These are phyloP conservation scores for Rhadinocentrus ornatus DNA, from an alignment of 2,797 vertebrate species.

Conservation along the genomic window DNA sequence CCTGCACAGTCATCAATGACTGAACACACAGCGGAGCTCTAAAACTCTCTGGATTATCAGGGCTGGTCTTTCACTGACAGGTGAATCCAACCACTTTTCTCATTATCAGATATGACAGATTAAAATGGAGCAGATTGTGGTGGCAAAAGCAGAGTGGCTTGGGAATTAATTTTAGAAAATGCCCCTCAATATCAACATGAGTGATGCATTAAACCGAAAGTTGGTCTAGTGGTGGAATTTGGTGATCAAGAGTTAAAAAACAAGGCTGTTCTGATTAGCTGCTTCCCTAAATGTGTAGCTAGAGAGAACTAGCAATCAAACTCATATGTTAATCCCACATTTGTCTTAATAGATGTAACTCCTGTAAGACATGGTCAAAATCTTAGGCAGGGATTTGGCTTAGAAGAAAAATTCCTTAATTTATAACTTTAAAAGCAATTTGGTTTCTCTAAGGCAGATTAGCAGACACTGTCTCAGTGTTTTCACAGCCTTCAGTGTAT, in stretches of 20 bases:
- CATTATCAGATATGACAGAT: conserved; percentile 52
- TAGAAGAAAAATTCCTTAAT: conserved; percentile 15
- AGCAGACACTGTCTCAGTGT: conserved; percentile 16
- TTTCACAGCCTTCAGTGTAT: conserved; percentile 26
- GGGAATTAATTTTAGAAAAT: conserved; percentile 41
- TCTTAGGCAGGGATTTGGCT: conserved; percentile 5
- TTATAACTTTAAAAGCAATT: conserved; percentile 11
- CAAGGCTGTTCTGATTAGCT: not conserved
- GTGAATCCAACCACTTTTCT: conserved; percentile 38
- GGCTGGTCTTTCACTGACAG: conserved; percentile 39
- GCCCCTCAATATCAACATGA: conserved; percentile 25
- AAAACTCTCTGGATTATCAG: conserved; percentile 58
- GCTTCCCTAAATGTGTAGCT: not conserved
- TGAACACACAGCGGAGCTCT: conserved; percentile 64
- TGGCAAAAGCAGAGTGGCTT: conserved; percentile 30
- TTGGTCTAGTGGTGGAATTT: conserved; percentile 12
- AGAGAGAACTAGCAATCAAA: not conserved
- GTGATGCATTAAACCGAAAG: conserved; percentile 33
- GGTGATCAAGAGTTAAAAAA: conserved; percentile 11
- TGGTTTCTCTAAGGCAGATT: conserved; percentile 29
- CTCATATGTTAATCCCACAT: not conserved
- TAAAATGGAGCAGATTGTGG: conserved; percentile 33
- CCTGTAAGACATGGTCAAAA: not conserved
- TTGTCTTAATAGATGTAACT: not conserved
- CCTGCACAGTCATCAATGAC: conserved; percentile 69